Evolutionary conservation across 2,888 invertebrate species (phyloP).

Genomic region (Danaus chrysippus): DNA sequence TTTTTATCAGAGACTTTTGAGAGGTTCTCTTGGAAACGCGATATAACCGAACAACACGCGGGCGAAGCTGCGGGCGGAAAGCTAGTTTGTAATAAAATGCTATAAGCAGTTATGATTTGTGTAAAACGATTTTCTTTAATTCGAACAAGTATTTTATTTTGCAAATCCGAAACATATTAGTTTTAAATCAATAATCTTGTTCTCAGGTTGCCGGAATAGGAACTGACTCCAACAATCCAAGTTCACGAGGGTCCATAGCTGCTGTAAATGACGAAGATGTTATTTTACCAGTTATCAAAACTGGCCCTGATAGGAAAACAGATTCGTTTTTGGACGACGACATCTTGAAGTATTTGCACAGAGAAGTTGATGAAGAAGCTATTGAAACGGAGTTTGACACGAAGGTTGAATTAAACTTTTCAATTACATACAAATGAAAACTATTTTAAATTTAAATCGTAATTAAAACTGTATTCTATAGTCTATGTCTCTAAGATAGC

Average conservation of each 20-base stretch:
- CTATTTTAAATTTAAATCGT: background rate
- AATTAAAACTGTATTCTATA: too few relatives aligned
- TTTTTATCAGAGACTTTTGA: too few relatives aligned
- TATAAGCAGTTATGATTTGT: too few relatives aligned
- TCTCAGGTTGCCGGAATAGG: constrained; percentile 78
- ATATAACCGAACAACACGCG: too few relatives aligned
- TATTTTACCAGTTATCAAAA: constrained; percentile 50
- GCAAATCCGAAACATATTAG: too few relatives aligned
- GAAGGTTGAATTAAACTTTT: constrained; percentile 56
- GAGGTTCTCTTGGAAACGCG: too few relatives aligned
- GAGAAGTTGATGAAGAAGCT: constrained; percentile 83
- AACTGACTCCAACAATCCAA: constrained; percentile 83
- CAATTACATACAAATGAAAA: background rate
- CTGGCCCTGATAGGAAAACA: constrained; percentile 43
- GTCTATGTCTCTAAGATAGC: too few relatives aligned
- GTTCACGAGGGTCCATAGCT: constrained; percentile 82
- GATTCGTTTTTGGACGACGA: constrained; percentile 79
- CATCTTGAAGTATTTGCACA: constrained; percentile 81
- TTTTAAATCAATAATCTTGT: constrained; percentile 1
- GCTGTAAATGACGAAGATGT: constrained; percentile 62
- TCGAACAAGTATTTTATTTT: too few relatives aligned
- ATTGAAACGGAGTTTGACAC: constrained; percentile 84
- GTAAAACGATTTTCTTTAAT: too few relatives aligned
- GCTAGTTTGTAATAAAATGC: too few relatives aligned
- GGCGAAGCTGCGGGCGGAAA: too few relatives aligned